Evolutionary conservation across 1,140 invertebrate species (phyloP).

Genomic region (Sarcophaga peregrina): DNA sequence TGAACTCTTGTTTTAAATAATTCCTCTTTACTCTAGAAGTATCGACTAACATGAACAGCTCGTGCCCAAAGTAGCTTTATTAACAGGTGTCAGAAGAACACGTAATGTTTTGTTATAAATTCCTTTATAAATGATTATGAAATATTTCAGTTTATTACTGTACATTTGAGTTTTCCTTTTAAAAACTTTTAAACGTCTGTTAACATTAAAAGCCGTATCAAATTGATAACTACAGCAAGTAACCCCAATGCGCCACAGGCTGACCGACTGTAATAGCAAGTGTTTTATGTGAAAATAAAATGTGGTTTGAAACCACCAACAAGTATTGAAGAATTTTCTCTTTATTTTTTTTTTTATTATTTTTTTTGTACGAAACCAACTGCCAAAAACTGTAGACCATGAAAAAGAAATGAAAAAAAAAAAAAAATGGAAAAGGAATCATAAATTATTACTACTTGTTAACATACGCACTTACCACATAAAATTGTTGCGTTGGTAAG

Average conservation of each 20-base stretch:
- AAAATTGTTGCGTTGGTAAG: not conserved
- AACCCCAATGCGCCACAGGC: not conserved
- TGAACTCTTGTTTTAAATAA: too few species aligned
- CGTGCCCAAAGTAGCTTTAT: not conserved
- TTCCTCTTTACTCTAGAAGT: not conserved
- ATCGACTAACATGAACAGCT: not conserved
- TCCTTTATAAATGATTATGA: not conserved
- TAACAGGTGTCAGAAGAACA: constrained; percentile 31
- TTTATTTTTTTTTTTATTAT: constrained; percentile 19
- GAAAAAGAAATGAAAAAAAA: constrained; percentile 12
- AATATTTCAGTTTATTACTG: constrained; percentile 6
- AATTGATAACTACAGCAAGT: not conserved
- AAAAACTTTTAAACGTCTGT: constrained; percentile 31
- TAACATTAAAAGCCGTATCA: constrained; percentile 29
- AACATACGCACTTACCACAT: not conserved
- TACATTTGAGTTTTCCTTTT: not conserved
- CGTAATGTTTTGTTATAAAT: constrained; percentile 1
- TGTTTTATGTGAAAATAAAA: not conserved
- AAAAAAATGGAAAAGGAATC: too few species aligned
- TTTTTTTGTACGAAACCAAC: constrained; percentile 24
- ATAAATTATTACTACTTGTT: constrained; percentile 33
- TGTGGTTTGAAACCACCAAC: not conserved
- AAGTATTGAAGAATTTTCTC: constrained; percentile 23
- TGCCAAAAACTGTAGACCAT: not conserved
- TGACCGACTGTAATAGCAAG: not conserved